Conservation (phyloP, 2,888 invertebrate species). For the Sarcophaga caerulescens region DNA sequence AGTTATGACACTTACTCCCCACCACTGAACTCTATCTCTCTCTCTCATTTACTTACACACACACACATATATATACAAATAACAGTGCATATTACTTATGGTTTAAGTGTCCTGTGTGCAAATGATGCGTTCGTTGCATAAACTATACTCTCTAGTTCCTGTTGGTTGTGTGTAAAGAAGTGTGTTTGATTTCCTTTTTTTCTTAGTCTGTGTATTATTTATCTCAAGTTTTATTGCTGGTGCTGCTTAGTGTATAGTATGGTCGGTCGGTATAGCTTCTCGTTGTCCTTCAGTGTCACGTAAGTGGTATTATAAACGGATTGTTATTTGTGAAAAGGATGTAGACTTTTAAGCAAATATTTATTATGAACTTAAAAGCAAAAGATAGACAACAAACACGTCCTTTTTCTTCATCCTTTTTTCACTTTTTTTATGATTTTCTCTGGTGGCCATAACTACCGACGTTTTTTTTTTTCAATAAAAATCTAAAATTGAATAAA, state of each 20-base stretch:
- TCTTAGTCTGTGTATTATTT: constrained; percentile 17
- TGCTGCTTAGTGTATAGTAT: constrained; percentile 19
- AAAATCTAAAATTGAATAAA: too few relatives aligned
- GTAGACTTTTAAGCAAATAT: constrained; percentile 67
- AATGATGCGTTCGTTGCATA: constrained; percentile 60
- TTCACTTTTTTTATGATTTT: too few relatives aligned
- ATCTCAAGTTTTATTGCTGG: constrained; percentile 43
- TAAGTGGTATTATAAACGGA: constrained; percentile 68
- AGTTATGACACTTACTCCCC: constrained; percentile 45
- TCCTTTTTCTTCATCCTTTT: too few relatives aligned
- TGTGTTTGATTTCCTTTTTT: constrained; percentile 1
- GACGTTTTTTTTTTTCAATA: too few relatives aligned
- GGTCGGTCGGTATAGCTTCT: constrained; percentile 44
- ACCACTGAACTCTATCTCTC: not conserved
- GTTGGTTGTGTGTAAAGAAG: too few relatives aligned
- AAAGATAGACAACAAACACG: constrained; percentile 11
- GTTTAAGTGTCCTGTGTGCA: constrained; percentile 58
- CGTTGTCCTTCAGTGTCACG: constrained; percentile 69
- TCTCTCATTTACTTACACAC: not conserved
- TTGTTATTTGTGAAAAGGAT: constrained; percentile 59
- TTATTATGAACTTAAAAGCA: constrained; percentile 51
- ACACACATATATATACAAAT: too few relatives aligned
- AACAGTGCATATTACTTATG: not conserved
- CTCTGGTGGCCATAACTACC: too few relatives aligned
- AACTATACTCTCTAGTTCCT: not conserved